Evolutionary conservation across 2,797 vertebrate species (phyloP).

Genomic region (Sarcophilus harrisii): DNA sequence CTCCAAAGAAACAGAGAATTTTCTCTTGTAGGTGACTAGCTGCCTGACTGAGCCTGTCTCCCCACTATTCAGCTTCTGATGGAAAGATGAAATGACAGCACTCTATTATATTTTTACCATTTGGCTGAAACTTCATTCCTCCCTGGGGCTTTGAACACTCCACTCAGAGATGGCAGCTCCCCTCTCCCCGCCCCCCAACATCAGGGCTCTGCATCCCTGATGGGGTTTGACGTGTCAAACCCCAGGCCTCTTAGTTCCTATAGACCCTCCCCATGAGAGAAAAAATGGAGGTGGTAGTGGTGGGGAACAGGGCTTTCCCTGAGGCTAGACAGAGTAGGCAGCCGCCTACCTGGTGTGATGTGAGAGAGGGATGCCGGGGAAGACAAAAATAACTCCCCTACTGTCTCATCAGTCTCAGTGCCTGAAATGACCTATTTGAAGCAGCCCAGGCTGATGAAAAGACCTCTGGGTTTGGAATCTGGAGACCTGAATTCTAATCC

Average conservation of each 20-base stretch:
- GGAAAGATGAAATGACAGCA: not conserved
- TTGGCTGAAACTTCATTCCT: not conserved
- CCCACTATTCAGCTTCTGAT: not conserved
- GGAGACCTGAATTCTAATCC: not conserved
- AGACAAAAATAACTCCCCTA: not conserved
- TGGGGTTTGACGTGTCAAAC: not conserved
- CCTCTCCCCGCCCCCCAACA: not conserved
- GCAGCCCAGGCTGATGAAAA: not conserved
- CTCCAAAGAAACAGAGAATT: not conserved
- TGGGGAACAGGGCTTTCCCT: not conserved
- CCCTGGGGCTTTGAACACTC: not conserved
- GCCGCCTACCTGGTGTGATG: not conserved
- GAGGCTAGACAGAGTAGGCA: not conserved
- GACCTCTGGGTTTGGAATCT: not conserved
- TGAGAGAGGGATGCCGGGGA: not conserved
- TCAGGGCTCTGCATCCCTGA: not conserved
- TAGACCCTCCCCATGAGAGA: not conserved
- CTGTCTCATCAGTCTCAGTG: not conserved
- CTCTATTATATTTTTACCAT: conserved; percentile 7
- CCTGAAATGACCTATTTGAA: not conserved
- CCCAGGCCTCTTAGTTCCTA: not conserved
- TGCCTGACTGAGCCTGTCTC: not conserved
- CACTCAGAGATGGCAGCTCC: not conserved
- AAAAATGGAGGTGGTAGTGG: not conserved
- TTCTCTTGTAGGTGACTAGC: not conserved